A percentile compares a stretch with the other conserved stretches of the same genome.
These are phyloP conservation scores for Australoheros scitulus DNA, from an alignment of 2,113 vertebrate genomes.

Conservation along the genomic window DNA sequence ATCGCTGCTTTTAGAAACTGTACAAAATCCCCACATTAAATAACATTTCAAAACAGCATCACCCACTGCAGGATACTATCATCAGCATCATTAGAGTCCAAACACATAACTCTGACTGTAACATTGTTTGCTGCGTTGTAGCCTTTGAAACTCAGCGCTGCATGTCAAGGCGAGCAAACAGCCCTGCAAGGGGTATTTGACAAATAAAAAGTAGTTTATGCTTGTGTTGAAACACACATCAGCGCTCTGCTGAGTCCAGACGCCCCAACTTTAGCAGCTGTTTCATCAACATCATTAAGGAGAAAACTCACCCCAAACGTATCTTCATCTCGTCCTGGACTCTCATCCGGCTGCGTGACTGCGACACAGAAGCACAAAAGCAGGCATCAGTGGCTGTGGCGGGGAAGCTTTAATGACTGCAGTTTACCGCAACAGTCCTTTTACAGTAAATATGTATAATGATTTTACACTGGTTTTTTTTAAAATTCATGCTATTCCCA, in stretches of 20 bases:
- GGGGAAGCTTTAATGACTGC: background rate
- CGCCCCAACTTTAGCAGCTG: slow-evolving; percentile 32
- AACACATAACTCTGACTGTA: slow-evolving; percentile 7
- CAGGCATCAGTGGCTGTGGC: slow-evolving; percentile 13
- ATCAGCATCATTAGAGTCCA: slow-evolving; percentile 42
- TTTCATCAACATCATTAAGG: slow-evolving; percentile 49
- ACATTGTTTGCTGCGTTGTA: slow-evolving; percentile 4
- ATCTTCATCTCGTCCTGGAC: slow-evolving; percentile 90
- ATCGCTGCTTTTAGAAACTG: background rate
- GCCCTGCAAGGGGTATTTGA: slow-evolving; percentile 16
- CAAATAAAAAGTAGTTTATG: slow-evolving; percentile 2
- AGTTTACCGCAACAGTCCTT: slow-evolving; percentile 3
- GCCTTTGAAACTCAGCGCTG: background rate
- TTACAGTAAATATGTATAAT: background rate
- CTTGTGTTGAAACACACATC: background rate
- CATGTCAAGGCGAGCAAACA: slow-evolving; percentile 15
- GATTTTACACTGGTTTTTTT: background rate
- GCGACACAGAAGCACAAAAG: slow-evolving; percentile 43
- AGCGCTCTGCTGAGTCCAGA: slow-evolving; percentile 17
- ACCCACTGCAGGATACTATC: slow-evolving; percentile 22
- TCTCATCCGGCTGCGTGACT: slow-evolving; percentile 77
- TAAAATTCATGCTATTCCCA: background rate
- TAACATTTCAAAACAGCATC: slow-evolving; percentile 18
- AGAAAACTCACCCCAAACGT: slow-evolving; percentile 91
- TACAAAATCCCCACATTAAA: background rate